phyloP scores from a whole-genome alignment of 1,140 invertebrate species.

The Araneus ventricosus region DNA sequence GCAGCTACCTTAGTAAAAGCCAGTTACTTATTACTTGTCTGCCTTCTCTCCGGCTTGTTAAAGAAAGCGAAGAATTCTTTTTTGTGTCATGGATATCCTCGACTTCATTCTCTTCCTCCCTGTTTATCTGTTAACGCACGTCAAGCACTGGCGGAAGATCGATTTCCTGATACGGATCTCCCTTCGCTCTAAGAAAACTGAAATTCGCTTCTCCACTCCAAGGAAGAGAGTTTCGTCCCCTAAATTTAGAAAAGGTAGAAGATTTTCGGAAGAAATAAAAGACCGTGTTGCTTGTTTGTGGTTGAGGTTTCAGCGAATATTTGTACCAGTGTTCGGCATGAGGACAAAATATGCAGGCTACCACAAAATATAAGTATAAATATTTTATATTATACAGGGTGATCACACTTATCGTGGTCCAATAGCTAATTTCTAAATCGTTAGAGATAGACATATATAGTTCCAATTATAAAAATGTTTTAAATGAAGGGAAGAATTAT shows the following conservation, averaged over 20 bases:
- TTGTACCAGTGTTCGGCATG: too few relatives aligned
- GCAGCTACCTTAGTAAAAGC: neutral
- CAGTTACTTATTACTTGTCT: neutral
- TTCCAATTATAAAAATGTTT: too few relatives aligned
- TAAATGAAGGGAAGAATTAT: too few relatives aligned
- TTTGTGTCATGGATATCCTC: neutral
- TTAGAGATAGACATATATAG: too few relatives aligned
- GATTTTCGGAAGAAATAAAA: neutral
- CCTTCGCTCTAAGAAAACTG: neutral
- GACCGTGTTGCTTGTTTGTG: neutral
- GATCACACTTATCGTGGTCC: too few relatives aligned
- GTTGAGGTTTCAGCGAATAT: too few relatives aligned
- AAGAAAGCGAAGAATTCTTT: conserved; percentile 11
- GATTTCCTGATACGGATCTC: neutral
- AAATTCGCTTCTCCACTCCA: neutral
- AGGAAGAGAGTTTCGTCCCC: neutral
- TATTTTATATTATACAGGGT: too few relatives aligned
- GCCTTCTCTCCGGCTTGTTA: neutral
- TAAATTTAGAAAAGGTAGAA: conserved; percentile 1
- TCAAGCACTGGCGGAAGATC: neutral
- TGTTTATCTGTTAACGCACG: conserved; percentile 6
- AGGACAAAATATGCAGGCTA: too few relatives aligned
- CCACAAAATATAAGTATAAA: too few relatives aligned
- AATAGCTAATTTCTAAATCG: too few relatives aligned
- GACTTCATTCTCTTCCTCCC: neutral